A percentile compares a stretch with the other conserved stretches of the same genome.
These are phyloP conservation scores for Phyllotis vaccarum DNA, from an alignment of 2,797 vertebrate genomes.

Conservation along the genomic window DNA sequence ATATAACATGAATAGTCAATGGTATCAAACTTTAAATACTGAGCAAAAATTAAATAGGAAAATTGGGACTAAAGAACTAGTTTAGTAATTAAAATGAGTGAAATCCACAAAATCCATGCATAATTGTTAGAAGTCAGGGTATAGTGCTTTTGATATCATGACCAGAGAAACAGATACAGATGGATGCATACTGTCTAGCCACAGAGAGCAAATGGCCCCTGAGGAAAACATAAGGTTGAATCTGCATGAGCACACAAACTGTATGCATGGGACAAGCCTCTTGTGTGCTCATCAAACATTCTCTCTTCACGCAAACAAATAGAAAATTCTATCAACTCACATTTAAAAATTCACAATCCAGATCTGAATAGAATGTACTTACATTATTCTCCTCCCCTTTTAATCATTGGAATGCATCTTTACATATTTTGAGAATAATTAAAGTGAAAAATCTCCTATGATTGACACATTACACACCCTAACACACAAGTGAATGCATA, in stretches of 20 bases:
- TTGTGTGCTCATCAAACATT: neutral
- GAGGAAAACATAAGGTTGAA: neutral
- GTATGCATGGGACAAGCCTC: no score
- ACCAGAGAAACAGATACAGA: neutral
- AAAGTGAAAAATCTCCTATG: no score
- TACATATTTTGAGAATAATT: neutral
- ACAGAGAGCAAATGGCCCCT: no score
- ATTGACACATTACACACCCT: neutral
- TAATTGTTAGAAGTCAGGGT: neutral
- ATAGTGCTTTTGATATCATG: neutral
- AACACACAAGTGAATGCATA: neutral
- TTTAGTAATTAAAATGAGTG: neutral
- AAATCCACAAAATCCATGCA: neutral
- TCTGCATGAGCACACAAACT: neutral
- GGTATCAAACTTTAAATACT: neutral
- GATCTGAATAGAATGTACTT: neutral
- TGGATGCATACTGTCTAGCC: neutral
- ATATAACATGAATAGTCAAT: neutral
- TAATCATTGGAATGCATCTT: neutral
- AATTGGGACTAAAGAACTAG: neutral
- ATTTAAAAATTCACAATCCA: neutral
- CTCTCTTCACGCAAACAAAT: neutral
- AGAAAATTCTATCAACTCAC: neutral
- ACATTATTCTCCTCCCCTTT: rapidly evolving
- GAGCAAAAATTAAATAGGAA: neutral